Conservation (phyloP, 2,888 invertebrate species). For the Papilio elwesi region DNA sequence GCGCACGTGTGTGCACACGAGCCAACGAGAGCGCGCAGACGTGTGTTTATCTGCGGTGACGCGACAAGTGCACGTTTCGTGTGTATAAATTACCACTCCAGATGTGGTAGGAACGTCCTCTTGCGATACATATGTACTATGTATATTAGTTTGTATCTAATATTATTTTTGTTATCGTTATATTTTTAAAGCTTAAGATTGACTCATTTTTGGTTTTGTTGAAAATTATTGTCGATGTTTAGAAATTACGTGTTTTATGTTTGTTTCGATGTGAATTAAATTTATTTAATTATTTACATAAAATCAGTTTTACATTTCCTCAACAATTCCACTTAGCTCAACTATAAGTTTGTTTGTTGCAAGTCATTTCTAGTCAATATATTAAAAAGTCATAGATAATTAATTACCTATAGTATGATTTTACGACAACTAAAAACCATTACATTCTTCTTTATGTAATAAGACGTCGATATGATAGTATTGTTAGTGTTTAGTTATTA, state of each 20-base stretch:
- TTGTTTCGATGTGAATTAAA: neutral
- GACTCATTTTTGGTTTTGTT: conserved; percentile 2
- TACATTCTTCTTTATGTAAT: conserved; percentile 1
- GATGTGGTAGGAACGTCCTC: neutral
- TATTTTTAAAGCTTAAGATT: neutral
- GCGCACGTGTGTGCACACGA: neutral
- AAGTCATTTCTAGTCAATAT: conserved; percentile 58
- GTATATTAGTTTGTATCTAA: conserved; percentile 9
- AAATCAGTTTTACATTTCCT: neutral
- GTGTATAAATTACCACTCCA: neutral
- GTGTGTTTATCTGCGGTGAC: neutral
- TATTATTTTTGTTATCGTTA: conserved; percentile 15
- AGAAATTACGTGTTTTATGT: neutral
- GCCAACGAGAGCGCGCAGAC: conserved; percentile 2
- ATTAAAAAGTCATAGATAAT: conserved; percentile 38
- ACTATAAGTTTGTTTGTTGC: conserved; percentile 13
- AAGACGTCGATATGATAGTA: neutral
- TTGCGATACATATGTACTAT: neutral
- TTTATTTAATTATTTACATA: neutral
- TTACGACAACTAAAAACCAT: neutral
- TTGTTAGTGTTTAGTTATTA: conserved; percentile 15
- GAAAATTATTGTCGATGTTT: neutral
- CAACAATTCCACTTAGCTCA: conserved; percentile 17
- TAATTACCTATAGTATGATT: conserved; percentile 12
- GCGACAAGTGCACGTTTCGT: neutral